phyloP scores from a whole-genome alignment of 2,888 invertebrate species.

The Auanema sp. region DNA sequence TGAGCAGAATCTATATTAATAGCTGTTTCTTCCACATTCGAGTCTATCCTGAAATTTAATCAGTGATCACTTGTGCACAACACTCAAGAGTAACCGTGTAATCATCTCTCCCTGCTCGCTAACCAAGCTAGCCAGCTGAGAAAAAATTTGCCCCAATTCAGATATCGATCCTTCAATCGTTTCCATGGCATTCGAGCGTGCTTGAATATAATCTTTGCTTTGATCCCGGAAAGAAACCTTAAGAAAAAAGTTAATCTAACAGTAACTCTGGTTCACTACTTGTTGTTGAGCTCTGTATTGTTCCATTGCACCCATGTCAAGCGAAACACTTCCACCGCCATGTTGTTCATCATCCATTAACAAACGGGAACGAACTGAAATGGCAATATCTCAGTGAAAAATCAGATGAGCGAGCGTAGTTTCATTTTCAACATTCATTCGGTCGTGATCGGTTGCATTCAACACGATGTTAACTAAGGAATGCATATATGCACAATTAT shows the following conservation, averaged over 20 bases:
- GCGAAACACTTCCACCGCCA: constrained; percentile 74
- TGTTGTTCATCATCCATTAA: constrained; percentile 66
- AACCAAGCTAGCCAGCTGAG: constrained; percentile 77
- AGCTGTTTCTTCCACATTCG: constrained; percentile 91
- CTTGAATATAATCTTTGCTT: constrained; percentile 68
- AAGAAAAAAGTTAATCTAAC: background rate
- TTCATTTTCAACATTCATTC: constrained; percentile 7
- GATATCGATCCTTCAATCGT: constrained; percentile 98
- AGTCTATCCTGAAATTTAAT: constrained; percentile 78
- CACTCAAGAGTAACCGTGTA: constrained; percentile 39
- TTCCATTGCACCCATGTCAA: constrained; percentile 77
- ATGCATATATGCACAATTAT: background rate
- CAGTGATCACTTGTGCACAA: background rate
- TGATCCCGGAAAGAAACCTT: constrained; percentile 11
- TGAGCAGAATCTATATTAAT: constrained; percentile 97
- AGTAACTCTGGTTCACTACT: constrained; percentile 11
- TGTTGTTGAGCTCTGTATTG: constrained; percentile 43
- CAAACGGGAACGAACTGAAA: constrained; percentile 69
- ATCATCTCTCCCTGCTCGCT: constrained; percentile 94
- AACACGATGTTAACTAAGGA: background rate
- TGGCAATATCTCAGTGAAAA: background rate
- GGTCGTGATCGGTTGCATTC: background rate
- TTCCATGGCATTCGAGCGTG: constrained; percentile 95
- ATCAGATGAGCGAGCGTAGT: too few relatives aligned
- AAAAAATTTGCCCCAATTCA: constrained; percentile 94